Base-by-base conservation (phyloP, 2,797 vertebrate genomes). In the Myotis myotis region DNA sequence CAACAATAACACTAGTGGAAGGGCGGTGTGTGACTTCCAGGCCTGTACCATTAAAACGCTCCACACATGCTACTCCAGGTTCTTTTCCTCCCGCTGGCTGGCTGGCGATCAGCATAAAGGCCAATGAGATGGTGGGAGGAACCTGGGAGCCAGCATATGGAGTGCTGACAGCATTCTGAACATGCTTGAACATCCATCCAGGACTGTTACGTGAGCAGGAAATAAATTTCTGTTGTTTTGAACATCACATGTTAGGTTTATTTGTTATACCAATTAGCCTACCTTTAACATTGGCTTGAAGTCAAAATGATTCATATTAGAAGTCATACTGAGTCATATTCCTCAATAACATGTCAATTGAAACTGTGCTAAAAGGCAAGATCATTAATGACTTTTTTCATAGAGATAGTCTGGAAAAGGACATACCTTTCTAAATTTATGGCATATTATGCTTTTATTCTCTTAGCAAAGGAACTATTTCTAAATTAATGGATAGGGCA, bases 251-350 rank as follows among this genome's bases (percentile, higher is more conserved):
- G 15, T 74, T 82, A 95, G 74, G 51, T 82, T 75, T 91, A 38
- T 95, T 94, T 89, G 62, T 70, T 96, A 81, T 2, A 89, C 49
- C 76, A 92, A 44, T 92, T 95, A 92, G 80, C 87, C 55, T 96
- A 60, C 47, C 49, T 95, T 72, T 66, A 89, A 87, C 33, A 79
- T 23, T 96, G 57, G 38, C 89, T 96, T 95, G 78, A 87, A 94
- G 93, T 90, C 84, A 85, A 8, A 25, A n/a, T 90, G 78, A 90
- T 88, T 96, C 47, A 51, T 94, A 80, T 89, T 93, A 66, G 76
- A 87, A 95, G 94, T 90, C 78, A 85, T 11, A 25, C n/a, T 90
- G 74, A 90, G 83, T 96, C 53, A 47, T 93, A 76, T 89, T 91
- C 68, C 62, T 96, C 92, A 76, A 1, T 53, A 57, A 88, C 36